These are phyloP conservation scores for Hexactinellida sp. DNA, from an alignment of 37 sponge, comb jelly and placozoan genomes.

Conservation along the genomic window DNA sequence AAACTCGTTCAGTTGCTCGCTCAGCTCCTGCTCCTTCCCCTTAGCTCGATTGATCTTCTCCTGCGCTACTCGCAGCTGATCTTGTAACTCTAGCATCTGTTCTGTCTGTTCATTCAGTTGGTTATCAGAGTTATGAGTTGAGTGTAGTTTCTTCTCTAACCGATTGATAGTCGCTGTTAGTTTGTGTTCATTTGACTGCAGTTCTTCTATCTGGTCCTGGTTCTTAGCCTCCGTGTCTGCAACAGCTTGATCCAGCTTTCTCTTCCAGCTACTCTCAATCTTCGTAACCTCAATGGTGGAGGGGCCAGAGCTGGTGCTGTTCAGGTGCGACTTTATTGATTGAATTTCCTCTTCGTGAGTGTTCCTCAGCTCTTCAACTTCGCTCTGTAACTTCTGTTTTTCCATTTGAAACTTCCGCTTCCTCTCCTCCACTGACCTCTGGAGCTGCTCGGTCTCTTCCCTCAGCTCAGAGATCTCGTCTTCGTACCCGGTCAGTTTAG, in stretches of 20 bases:
- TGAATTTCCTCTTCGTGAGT: conserved; percentile 14
- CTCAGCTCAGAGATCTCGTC: conserved; percentile 55
- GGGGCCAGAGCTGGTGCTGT: not conserved
- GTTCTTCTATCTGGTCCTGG: not conserved
- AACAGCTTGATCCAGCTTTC: conserved; percentile 40
- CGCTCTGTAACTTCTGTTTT: not conserved
- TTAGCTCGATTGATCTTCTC: not conserved
- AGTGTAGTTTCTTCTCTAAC: not conserved
- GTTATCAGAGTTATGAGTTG: not conserved
- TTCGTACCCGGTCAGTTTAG: conserved; percentile 35
- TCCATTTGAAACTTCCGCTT: not conserved
- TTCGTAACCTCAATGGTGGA: conserved; percentile 29
- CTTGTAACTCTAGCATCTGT: not conserved
- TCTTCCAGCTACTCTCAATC: conserved; percentile 46
- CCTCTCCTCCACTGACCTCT: conserved; percentile 36
- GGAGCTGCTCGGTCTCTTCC: conserved; percentile 53
- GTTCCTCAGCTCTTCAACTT: conserved; percentile 14
- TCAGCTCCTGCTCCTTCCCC: not conserved
- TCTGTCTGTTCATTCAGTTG: conserved; percentile 14
- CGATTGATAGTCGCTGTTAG: not conserved
- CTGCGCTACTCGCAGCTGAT: not conserved
- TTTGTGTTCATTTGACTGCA: not conserved
- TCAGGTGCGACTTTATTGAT: not conserved
- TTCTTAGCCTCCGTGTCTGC: conserved; percentile 1
- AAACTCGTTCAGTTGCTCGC: not conserved